Conservation (phyloP, 1,140 invertebrate genomes). For the Amphibalanus amphitrite region DNA sequence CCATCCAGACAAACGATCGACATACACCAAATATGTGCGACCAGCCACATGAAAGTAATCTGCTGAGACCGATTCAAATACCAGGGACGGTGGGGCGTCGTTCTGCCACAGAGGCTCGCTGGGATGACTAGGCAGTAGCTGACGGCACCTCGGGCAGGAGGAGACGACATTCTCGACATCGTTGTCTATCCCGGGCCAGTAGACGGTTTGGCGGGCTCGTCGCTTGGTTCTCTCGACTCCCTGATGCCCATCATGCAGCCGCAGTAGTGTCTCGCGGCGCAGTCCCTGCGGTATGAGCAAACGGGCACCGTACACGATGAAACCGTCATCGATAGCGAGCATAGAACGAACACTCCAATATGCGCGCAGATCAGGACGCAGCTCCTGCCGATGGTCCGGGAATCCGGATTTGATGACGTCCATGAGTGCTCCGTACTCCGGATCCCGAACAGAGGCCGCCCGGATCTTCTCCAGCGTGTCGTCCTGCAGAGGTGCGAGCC, state of each 20-base stretch:
- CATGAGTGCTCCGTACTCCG: not conserved
- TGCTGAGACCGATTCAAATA: slow-evolving; percentile 9
- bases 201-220: slow-evolving; percentile 3
- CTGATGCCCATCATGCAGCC: slow-evolving; percentile 4
- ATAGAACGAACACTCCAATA: slow-evolving; percentile 1
- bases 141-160: not conserved
- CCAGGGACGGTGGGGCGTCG: not conserved
- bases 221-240: not conserved
- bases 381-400: not conserved
- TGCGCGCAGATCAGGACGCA: not conserved
- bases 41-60: slow-evolving; percentile 10
- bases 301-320: slow-evolving; percentile 5
- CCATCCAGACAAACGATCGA: slow-evolving; percentile 8
- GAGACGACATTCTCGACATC: slow-evolving; percentile 3
- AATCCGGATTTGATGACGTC: slow-evolving; percentile 6
- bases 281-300: slow-evolving; percentile 3
- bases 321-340: slow-evolving; percentile 7
- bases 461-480: slow-evolving; percentile 3
- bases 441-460: not conserved
- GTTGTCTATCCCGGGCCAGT: slow-evolving; percentile 8
- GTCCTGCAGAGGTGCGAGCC: slow-evolving; percentile 2
- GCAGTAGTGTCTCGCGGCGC: slow-evolving; percentile 1
- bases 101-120: slow-evolving; percentile 6
- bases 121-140: not conserved
- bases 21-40: slow-evolving; percentile 8